A percentile compares a stretch with the other conserved stretches of the same genome.
Conservation (phyloP, 2,113 vertebrate species). For the Anolis carolinensis region DNA sequence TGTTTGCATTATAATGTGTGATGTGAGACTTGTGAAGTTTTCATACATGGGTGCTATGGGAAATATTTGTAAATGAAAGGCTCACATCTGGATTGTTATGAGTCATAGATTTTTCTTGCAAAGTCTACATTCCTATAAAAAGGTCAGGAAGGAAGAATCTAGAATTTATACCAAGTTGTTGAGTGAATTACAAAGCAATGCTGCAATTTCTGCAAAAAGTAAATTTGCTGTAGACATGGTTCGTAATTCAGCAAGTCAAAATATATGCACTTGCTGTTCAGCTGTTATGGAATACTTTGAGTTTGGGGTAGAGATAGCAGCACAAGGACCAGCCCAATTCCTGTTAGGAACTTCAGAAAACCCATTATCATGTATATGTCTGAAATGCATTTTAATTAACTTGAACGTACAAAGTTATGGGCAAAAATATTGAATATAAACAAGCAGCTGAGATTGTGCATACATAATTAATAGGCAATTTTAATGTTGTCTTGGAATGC, state of each 20-base stretch:
- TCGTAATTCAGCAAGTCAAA: too few species aligned
- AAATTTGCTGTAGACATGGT: too few species aligned
- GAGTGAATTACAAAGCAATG: background rate
- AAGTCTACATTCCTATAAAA: background rate
- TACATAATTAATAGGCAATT: background rate
- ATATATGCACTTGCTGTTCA: background rate
- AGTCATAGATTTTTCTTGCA: background rate
- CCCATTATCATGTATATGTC: background rate
- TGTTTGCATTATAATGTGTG: background rate
- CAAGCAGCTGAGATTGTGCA: background rate
- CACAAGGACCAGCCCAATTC: too few species aligned
- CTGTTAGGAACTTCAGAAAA: background rate
- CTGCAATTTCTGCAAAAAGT: background rate
- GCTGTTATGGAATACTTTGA: background rate
- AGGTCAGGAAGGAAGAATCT: background rate
- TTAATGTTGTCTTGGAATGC: too few species aligned
- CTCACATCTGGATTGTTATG: background rate
- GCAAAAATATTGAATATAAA: background rate
- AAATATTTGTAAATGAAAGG: background rate
- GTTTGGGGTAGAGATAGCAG: background rate
- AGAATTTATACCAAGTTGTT: too few species aligned
- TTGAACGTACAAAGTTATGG: background rate
- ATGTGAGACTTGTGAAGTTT: background rate
- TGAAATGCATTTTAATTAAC: background rate
- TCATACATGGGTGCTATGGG: background rate